A percentile compares a stretch with the other conserved stretches of the same genome.
These are phyloP conservation scores for Erebia epiphron DNA, from an alignment of 2,888 invertebrate genomes.

Conservation along the genomic window DNA sequence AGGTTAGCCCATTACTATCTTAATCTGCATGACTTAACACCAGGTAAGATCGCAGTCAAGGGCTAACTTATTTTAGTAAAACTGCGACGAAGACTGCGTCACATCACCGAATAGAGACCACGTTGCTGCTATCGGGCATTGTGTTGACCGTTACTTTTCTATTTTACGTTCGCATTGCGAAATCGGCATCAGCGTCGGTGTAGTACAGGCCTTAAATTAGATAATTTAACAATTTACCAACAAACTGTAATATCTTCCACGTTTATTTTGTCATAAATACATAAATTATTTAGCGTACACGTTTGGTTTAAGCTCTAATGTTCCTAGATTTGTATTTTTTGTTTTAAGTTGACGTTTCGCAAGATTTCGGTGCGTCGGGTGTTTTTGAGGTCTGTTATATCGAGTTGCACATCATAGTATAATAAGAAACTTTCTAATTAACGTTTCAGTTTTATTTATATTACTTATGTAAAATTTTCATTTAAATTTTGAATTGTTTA, in stretches of 20 bases:
- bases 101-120: no score
- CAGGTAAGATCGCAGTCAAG: no score
- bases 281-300: slow-evolving; percentile 73
- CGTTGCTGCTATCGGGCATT: no score
- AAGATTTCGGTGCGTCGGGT: slow-evolving; percentile 36
- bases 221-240: slow-evolving; percentile 7
- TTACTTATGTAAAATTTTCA: no score
- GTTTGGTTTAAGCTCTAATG: slow-evolving; percentile 74
- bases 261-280: slow-evolving; percentile 39
- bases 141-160: no score
- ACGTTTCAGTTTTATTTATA: no score
- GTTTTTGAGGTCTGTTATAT: slow-evolving; percentile 12
- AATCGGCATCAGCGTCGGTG: neutral
- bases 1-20: no score
- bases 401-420: neutral
- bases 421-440: neutral
- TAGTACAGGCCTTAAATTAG: neutral
- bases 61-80: no score
- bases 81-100: no score
- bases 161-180: neutral
- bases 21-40: no score
- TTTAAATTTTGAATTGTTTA: no score
- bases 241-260: slow-evolving; percentile 50
- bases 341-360: slow-evolving; percentile 40
- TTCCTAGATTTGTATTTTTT: slow-evolving; percentile 77